Evolutionary conservation across 1,140 invertebrate genomes (phyloP).

Genomic region (Lanistes nyassanus): DNA sequence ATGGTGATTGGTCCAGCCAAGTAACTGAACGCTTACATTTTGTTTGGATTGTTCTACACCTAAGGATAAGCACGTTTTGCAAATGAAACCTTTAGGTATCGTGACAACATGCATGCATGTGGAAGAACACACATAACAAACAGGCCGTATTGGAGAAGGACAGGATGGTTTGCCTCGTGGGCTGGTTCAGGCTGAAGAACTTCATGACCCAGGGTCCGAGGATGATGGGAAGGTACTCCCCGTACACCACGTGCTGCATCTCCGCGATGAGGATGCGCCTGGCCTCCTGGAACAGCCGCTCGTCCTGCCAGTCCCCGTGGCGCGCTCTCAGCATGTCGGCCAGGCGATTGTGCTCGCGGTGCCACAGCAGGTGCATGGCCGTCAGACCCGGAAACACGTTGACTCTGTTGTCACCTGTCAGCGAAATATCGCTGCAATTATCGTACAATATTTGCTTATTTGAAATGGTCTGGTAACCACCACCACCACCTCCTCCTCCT

Average conservation of each 20-base stretch:
- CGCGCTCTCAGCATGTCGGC: conserved; percentile 71
- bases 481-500: too few species aligned
- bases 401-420: conserved; percentile 83
- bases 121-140: too few species aligned
- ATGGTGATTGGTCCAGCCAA: too few species aligned
- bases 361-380: conserved; percentile 94
- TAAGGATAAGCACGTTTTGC: too few species aligned
- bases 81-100: too few species aligned
- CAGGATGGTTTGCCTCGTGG: conserved; percentile 20
- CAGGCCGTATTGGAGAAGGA: too few species aligned
- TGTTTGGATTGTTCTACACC: too few species aligned
- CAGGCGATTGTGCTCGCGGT: conserved; percentile 94
- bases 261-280: conserved; percentile 92
- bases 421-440: too few species aligned
- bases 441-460: too few species aligned
- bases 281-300: conserved; percentile 83
- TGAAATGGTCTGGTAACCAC: too few species aligned
- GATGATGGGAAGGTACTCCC: conserved; percentile 87
- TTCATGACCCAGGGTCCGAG: conserved; percentile 69
- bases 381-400: conserved; percentile 89
- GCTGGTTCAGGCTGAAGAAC: conserved; percentile 10
- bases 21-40: too few species aligned
- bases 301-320: conserved; percentile 94
- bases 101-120: too few species aligned
- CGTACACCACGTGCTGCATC: conserved; percentile 95